A percentile compares a stretch with the other conserved stretches of the same genome.
Conservation (phyloP, 2,888 invertebrate species). For the Metallyticus violacea region DNA sequence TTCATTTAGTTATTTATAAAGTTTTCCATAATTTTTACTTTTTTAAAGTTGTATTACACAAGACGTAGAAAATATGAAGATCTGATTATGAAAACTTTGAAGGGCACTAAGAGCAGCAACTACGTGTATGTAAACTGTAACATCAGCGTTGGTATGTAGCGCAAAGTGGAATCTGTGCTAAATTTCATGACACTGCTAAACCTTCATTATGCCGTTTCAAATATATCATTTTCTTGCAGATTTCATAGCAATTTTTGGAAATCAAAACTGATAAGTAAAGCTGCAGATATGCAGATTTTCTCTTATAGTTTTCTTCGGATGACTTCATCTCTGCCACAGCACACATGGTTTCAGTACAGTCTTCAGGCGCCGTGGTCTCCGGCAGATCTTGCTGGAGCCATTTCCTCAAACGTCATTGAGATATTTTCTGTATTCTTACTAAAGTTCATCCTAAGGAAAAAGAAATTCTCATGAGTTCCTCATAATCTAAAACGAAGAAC, state of each 20-base stretch:
- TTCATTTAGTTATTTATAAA: no score
- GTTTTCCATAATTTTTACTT: no score
- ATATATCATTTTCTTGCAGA: no score
- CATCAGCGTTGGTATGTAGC: no score
- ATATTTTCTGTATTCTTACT: neutral
- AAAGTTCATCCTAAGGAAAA: neutral
- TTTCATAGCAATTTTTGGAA: neutral
- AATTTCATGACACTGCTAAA: no score
- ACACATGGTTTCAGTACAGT: neutral
- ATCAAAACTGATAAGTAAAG: neutral
- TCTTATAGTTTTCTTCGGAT: neutral
- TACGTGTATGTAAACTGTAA: no score
- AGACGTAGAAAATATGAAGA: no score
- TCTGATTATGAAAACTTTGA: no score
- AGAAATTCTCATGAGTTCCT: neutral
- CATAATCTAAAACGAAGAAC: neutral
- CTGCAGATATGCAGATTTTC: neutral
- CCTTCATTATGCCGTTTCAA: no score
- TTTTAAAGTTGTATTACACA: no score
- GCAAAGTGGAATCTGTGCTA: no score
- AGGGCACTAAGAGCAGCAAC: no score
- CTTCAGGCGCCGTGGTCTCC: neutral
- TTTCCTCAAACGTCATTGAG: neutral
- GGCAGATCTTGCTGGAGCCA: neutral
- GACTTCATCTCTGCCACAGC: neutral